phyloP scores from a whole-genome alignment of 2,113 vertebrate species.

The Zootoca vivipara region DNA sequence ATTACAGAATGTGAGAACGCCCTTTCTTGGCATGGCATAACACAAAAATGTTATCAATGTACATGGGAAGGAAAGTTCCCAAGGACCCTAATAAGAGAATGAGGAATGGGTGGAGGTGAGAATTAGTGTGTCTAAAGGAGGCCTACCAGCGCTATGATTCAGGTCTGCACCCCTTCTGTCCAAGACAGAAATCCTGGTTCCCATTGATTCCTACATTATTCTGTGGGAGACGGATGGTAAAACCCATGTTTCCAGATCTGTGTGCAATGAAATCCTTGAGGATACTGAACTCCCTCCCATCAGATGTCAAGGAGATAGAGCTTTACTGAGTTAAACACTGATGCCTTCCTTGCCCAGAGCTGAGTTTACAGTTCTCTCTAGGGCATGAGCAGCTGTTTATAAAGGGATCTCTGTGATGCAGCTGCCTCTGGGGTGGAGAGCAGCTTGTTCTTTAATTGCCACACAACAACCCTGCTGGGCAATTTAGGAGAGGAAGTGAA shows the following conservation, averaged over 20 bases:
- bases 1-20: neutral
- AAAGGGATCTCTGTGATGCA: neutral
- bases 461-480: neutral
- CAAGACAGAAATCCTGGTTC: neutral
- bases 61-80: neutral
- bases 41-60: neutral
- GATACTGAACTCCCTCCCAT: neutral
- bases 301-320: no score
- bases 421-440: constrained; percentile 1
- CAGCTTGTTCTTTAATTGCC: neutral
- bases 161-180: neutral
- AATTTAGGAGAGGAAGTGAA: constrained; percentile 23
- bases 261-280: neutral
- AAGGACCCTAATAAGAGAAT: neutral
- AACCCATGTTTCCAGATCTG: neutral
- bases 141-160: neutral
- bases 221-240: neutral
- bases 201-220: neutral
- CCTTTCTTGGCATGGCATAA: neutral
- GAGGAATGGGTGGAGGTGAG: neutral
- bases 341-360: neutral
- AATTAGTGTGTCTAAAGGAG: neutral
- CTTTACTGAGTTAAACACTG: neutral
- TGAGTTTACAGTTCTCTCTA: neutral
- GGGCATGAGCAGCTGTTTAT: neutral